Base-by-base conservation (phyloP, 2,113 vertebrate genomes). In the Tragelaphus imberbis region DNA sequence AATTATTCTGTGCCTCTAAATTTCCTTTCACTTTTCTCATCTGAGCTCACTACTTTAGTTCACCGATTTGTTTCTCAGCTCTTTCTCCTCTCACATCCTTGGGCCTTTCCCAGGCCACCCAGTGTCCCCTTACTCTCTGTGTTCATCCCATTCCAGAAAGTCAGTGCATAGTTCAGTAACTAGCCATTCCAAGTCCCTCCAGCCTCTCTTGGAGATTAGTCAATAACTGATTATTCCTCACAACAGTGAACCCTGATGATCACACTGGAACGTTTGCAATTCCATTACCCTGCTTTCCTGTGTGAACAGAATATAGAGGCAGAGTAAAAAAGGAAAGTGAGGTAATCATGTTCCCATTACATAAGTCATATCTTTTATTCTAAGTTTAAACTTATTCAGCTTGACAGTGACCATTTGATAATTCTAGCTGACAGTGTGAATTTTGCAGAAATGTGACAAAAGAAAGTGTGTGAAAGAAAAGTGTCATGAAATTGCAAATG, bases 401-500 rank as follows among this genome's bases (percentile, higher is more conserved):
- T 91, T 13, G 33, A 55, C 2, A 77, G 16, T 94, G 91, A 95
- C 58, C 59, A 59, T 94, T 61, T 56, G 36, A 84, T 89, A 84
- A 91, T 71, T 96, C 55, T 63, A 86, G 14, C 65, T 63, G 40
- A 14, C n/a, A 68, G 30, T 87, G 14, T 56, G 63, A 51, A 85
- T 59, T 95, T 92, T 90, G 85, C 40, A 92, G 30, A 91, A 71
- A 71, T 89, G 5, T 56, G 33, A 3, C 47, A 23, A 85, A 82
- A 16, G 21, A 79, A 53, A 65, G 10, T 49, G n/a, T 82, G 44
- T 59, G 44, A 75, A 58, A 84, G 33, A 47, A 80, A 79, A 82
- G 51, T 71, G 61, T 95, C 47, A 84, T 51, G 63, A 89, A 94
- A 89, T 75, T 89, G 13, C 59, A 94, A 95, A 92, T 84, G 47